A percentile compares a stretch with the other conserved stretches of the same genome.
phyloP scores from a whole-genome alignment of 2,797 vertebrate genomes.

The Menidia menidia region DNA sequence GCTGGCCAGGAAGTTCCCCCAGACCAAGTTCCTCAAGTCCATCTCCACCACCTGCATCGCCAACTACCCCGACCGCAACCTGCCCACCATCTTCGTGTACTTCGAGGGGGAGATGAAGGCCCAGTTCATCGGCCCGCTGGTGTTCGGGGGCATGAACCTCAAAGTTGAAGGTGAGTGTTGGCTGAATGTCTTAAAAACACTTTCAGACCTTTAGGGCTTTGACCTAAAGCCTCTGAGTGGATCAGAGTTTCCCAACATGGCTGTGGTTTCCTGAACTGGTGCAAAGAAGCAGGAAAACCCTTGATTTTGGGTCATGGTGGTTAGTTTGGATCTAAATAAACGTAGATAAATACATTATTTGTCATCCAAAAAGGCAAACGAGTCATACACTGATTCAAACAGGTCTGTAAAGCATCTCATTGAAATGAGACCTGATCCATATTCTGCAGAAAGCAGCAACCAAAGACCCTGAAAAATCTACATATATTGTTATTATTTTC shows the following conservation, averaged over 20 bases:
- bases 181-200: not conserved
- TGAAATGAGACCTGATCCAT: too few relatives aligned
- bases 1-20: constrained; percentile 92
- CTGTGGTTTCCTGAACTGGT: not conserved
- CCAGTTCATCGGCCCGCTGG: constrained; percentile 94
- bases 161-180: constrained; percentile 88
- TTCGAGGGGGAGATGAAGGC: constrained; percentile 92
- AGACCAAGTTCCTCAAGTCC: constrained; percentile 96
- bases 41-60: constrained; percentile 98
- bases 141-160: constrained; percentile 97
- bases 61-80: constrained; percentile 96
- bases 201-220: not conserved
- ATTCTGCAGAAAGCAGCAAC: too few relatives aligned
- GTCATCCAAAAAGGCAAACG: too few relatives aligned
- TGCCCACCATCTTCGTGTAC: constrained; percentile 95
- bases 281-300: not conserved
- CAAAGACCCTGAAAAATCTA: too few relatives aligned
- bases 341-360: too few relatives aligned
- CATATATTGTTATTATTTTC: too few relatives aligned
- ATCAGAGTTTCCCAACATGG: too few relatives aligned
- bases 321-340: not conserved
- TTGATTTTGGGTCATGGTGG: not conserved
- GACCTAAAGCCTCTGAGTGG: not conserved
- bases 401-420: too few relatives aligned
- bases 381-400: too few relatives aligned